Evolutionary conservation across 2,113 vertebrate genomes (phyloP).

Genomic region (Pontoporia blainvillei): DNA sequence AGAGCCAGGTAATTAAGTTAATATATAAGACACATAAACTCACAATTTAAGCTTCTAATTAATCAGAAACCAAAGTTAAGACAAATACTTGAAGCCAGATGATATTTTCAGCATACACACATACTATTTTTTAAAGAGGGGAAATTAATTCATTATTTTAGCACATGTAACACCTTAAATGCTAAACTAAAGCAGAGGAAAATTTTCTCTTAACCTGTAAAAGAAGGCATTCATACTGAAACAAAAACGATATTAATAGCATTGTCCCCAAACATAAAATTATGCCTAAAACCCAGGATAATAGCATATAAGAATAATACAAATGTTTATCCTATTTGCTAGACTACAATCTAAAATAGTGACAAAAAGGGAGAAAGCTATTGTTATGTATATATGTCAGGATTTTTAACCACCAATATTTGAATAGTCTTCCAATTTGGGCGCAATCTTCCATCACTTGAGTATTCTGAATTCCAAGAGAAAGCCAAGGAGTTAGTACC

Average conservation of each 20-base stretch:
- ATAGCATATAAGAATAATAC: background rate
- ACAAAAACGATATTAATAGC: background rate
- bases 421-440: background rate
- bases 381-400: background rate
- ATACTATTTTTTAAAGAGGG: background rate
- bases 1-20: conserved; percentile 41
- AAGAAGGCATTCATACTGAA: background rate
- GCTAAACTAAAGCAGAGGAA: background rate
- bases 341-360: background rate
- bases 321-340: background rate
- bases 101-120: background rate
- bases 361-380: background rate
- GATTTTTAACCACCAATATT: background rate
- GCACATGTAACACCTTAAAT: background rate
- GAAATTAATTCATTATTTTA: background rate
- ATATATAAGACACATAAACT: conserved; percentile 20
- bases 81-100: background rate
- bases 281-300: background rate
- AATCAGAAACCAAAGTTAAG: background rate
- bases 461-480: background rate
- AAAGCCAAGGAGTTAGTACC: background rate
- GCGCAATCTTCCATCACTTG: background rate
- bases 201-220: background rate
- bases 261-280: background rate
- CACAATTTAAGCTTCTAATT: conserved; percentile 37